A percentile compares a stretch with the other conserved stretches of the same genome.
phyloP scores from a whole-genome alignment of 2,113 vertebrate genomes.

The Paedocypris sp. region DNA sequence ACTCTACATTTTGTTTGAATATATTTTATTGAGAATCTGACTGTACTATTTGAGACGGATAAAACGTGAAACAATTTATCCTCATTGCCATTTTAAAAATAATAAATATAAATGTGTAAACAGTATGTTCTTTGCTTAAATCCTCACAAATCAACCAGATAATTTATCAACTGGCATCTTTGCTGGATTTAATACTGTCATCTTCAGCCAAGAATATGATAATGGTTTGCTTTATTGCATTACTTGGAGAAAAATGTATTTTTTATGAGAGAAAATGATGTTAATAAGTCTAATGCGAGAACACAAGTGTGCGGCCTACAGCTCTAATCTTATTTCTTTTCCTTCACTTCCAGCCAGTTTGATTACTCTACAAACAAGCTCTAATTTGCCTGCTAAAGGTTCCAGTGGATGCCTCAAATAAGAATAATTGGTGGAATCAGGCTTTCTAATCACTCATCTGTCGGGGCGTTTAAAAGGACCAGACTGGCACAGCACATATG shows the following conservation, averaged over 20 bases:
- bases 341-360: background rate
- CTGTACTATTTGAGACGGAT: too few relatives aligned
- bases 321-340: background rate
- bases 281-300: background rate
- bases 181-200: background rate
- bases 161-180: background rate
- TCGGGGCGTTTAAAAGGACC: background rate
- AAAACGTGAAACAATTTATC: too few relatives aligned
- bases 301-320: background rate
- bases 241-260: background rate
- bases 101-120: too few relatives aligned
- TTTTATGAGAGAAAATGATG: background rate
- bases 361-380: slow-evolving; percentile 5
- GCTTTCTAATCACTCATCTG: slow-evolving; percentile 28
- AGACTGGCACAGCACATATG: slow-evolving; percentile 2
- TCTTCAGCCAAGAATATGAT: background rate
- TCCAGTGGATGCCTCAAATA: background rate
- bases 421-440: slow-evolving; percentile 27
- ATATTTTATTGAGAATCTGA: too few relatives aligned
- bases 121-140: too few relatives aligned
- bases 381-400: slow-evolving; percentile 9
- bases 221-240: background rate
- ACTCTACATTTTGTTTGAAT: too few relatives aligned
- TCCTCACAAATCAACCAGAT: slow-evolving; percentile 1
- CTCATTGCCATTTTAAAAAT: too few relatives aligned